Evolutionary conservation across 2,113 vertebrate genomes (phyloP).

Genomic region (Scophthalmus maximus): DNA sequence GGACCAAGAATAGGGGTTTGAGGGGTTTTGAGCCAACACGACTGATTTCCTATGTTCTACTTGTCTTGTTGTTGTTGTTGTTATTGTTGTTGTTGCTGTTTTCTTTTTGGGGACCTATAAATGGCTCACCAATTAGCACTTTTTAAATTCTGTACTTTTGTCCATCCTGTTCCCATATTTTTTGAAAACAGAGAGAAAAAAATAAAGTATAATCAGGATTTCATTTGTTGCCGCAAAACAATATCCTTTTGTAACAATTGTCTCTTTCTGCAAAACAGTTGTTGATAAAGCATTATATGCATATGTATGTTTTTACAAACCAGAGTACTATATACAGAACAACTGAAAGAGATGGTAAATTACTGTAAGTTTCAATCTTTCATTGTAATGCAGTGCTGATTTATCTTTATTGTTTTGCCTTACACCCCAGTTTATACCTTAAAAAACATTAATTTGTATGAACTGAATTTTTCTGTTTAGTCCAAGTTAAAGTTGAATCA

Average conservation of each 20-base stretch:
- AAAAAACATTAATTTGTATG: neutral
- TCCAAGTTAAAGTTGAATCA: conserved; percentile 53
- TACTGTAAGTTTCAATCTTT: neutral
- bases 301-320: conserved; percentile 16
- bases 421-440: conserved; percentile 31
- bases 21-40: conserved; percentile 12
- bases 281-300: neutral
- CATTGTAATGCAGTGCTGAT: neutral
- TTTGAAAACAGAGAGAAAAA: neutral
- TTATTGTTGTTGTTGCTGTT: conserved; percentile 27
- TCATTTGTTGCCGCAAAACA: conserved; percentile 2
- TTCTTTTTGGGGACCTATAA: conserved; percentile 24
- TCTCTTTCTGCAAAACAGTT: neutral
- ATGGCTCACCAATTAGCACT: conserved; percentile 67
- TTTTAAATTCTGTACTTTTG: conserved; percentile 46
- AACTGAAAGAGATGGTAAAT: neutral
- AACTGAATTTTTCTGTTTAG: conserved; percentile 31
- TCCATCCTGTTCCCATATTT: conserved; percentile 17
- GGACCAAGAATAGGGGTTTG: conserved; percentile 68
- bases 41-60: conserved; percentile 27
- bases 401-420: conserved; percentile 27
- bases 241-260: neutral
- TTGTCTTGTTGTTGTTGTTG: conserved; percentile 27
- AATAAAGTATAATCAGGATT: conserved; percentile 4
- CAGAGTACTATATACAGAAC: neutral